A percentile compares a stretch with the other conserved stretches of the same genome.
phyloP scores from a whole-genome alignment of 1,140 invertebrate species.

The Plodia interpunctella region DNA sequence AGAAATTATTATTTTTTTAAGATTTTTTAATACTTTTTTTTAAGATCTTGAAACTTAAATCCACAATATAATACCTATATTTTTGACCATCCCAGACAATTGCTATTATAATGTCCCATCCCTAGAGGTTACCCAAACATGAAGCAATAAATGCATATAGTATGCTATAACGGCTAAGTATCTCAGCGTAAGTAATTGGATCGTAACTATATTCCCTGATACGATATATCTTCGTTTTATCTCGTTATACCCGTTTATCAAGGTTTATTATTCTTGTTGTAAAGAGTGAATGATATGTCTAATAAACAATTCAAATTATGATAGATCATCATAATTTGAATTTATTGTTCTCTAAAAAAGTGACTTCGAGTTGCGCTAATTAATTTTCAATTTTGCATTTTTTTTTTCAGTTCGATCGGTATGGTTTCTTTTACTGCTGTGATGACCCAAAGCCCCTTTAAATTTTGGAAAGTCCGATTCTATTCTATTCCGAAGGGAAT shows the following conservation, averaged over 20 bases:
- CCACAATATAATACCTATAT: neutral
- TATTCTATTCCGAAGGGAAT: too few species aligned
- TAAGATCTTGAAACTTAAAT: too few species aligned
- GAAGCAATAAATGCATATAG: conserved; percentile 4
- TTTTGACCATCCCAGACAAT: neutral
- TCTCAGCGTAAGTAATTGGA: conserved; percentile 10
- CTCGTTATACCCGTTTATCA: neutral
- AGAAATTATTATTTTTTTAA: too few species aligned
- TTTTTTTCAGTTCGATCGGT: too few species aligned
- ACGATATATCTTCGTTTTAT: conserved; percentile 4
- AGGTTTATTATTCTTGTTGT: conserved; percentile 1
- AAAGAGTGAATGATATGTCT: neutral
- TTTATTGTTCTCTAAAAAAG: too few species aligned
- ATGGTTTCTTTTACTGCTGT: too few species aligned
- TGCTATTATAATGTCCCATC: neutral
- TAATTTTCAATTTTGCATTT: too few species aligned
- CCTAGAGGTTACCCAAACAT: neutral
- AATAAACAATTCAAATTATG: neutral
- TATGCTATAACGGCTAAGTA: conserved; percentile 8
- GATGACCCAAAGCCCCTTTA: too few species aligned
- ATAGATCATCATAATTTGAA: neutral
- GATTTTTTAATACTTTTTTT: too few species aligned
- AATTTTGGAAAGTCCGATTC: too few species aligned
- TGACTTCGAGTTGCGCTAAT: too few species aligned
- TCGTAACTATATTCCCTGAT: conserved; percentile 6